Evolutionary conservation across 2,888 invertebrate species (phyloP).

Genomic region (Euphydryas editha): DNA sequence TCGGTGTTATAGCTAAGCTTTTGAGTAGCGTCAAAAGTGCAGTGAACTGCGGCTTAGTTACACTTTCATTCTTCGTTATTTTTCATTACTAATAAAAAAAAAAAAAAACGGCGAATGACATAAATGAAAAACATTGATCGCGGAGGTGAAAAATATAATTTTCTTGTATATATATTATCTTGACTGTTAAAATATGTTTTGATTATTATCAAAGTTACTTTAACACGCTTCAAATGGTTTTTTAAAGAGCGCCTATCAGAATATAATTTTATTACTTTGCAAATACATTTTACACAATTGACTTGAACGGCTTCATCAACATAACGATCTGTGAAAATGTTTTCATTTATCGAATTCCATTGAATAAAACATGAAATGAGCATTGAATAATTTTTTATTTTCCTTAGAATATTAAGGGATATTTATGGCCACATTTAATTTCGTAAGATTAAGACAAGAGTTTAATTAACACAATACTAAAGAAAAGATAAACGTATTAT

Average conservation of each 20-base stretch:
- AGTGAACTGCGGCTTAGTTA: background rate
- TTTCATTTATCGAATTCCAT: background rate
- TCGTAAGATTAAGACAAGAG: too few species aligned
- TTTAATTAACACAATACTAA: too few species aligned
- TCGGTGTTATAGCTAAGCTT: background rate
- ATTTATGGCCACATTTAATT: too few species aligned
- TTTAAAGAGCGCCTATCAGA: background rate
- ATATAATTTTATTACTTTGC: background rate
- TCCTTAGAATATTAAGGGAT: too few species aligned
- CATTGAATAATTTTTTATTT: background rate
- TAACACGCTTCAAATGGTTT: background rate
- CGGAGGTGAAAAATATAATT: too few species aligned
- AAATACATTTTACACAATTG: background rate
- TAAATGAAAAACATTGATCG: too few species aligned
- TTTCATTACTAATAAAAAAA: background rate
- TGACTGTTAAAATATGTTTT: background rate
- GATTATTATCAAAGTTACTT: background rate
- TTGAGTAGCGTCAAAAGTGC: constrained; percentile 6
- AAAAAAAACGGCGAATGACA: too few species aligned
- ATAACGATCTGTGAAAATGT: constrained; percentile 1
- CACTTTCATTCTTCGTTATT: background rate
- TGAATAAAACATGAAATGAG: background rate
- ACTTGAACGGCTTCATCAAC: background rate
- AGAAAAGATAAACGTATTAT: too few species aligned
- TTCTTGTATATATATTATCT: too few species aligned